Evolutionary conservation across 2,113 vertebrate species (phyloP).

Genomic region (Pluvianellus socialis): DNA sequence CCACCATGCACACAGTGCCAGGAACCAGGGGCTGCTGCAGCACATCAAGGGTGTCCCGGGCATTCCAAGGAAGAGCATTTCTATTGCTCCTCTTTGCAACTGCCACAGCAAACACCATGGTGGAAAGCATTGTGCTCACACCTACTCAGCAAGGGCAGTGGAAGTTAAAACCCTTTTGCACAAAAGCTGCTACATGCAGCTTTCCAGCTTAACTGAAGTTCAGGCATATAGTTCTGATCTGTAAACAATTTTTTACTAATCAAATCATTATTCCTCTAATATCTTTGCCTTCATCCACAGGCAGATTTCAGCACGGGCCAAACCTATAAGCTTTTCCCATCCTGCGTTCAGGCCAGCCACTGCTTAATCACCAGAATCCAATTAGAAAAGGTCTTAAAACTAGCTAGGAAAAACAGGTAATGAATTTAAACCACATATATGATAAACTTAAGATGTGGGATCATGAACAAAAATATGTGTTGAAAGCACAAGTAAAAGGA

Average conservation of each 20-base stretch:
- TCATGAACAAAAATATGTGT: neutral
- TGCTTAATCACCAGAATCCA: neutral
- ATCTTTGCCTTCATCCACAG: neutral
- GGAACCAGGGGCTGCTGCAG: neutral
- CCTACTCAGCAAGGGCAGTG: neutral
- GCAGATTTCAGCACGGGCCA: neutral
- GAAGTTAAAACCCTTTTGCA: neutral
- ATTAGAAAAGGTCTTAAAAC: neutral
- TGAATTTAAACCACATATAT: neutral
- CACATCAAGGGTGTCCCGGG: neutral
- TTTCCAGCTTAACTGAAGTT: neutral
- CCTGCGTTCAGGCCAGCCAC: neutral
- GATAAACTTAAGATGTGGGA: neutral
- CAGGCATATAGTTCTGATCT: neutral
- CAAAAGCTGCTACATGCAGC: neutral
- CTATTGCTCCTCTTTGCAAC: neutral
- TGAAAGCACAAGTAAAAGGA: neutral
- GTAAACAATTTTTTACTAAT: neutral
- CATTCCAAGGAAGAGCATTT: neutral
- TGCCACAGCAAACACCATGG: neutral
- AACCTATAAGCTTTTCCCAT: neutral
- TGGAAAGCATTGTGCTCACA: neutral
- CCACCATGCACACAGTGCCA: neutral
- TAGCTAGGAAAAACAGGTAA: neutral
- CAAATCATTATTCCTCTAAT: neutral